Evolutionary conservation across 2,113 vertebrate species (phyloP), one percentile per base, ranked within the genome.

Genomic region (Arizona elegans): DNA sequence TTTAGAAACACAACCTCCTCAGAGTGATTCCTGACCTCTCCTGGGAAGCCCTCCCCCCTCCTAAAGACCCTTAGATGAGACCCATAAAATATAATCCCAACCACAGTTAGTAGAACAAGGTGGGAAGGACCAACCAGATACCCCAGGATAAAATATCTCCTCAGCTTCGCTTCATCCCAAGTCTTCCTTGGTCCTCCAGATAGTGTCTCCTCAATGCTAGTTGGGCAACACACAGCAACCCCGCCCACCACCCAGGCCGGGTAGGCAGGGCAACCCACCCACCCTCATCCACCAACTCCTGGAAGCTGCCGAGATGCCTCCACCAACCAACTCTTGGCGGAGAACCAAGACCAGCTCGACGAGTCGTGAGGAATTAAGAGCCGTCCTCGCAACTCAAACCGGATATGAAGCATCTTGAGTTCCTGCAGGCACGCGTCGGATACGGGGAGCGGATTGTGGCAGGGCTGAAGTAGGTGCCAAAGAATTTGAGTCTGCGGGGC

Each of bases 371-470:
- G 90, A 38, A 91, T 59, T 43, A 88, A 19, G 10, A 43, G 17
- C 24, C 8, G 11, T 15, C 47, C 1, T 12, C 1, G 3, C 55
- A 24, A 11, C 8, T 50, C 13, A 10, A 62, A 29, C 93, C 56
- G 93, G 91, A 90, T 86, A 92, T 91, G 87, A 89, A 93, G 93
- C 43, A 26, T 53, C 65, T 1, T 1, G 21, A 21, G 10, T 85
- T 26, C 26, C 86, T 1, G 10, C 53, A 85, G 21, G 58, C 21
- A 2, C 8, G 8, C 2, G 4, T 26, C 17, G 54, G 3, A 56
- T 21, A 13, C 12, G 53, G 26, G 55, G 92, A 56, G 21, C 19
- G 24, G 24, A 56, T 13, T 23, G 24, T 3, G 58, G n/a, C 53
- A 24, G 58, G 59, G 26, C 38, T 1, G 86, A 53, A 47, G 38